Evolutionary conservation across 1,140 invertebrate species (phyloP).

Genomic region (Frieseomelitta varia): DNA sequence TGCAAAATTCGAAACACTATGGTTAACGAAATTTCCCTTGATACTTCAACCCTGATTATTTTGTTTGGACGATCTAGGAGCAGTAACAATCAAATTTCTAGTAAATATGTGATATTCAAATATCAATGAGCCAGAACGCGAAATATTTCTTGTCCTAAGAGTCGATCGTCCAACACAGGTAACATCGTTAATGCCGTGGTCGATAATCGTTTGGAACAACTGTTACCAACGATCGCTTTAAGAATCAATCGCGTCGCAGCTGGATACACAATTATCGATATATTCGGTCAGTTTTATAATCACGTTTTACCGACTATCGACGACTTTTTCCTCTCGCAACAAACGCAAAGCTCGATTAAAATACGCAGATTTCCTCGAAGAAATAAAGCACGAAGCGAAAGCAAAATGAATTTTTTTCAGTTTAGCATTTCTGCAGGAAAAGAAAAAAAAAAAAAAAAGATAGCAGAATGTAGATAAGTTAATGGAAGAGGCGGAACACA

Average conservation of each 20-base stretch:
- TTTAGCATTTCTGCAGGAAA: not conserved
- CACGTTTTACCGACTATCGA: not conserved
- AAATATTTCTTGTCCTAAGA: not conserved
- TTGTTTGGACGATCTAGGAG: not conserved
- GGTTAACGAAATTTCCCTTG: not conserved
- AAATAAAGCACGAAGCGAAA: not conserved
- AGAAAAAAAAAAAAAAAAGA: not conserved
- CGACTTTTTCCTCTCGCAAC: not conserved
- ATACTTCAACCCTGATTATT: not conserved
- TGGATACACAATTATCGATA: not conserved
- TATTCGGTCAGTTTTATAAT: not conserved
- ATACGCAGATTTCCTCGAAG: not conserved
- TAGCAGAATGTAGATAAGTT: not conserved
- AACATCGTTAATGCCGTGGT: not conserved
- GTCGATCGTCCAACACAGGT: not conserved
- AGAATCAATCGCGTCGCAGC: not conserved
- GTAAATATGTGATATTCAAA: not conserved
- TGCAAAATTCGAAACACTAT: not conserved
- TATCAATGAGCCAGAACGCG: not conserved
- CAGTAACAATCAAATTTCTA: not conserved
- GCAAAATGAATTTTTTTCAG: not conserved
- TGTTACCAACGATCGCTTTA: slow-evolving; percentile 38
- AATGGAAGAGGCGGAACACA: not conserved
- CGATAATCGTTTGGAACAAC: slow-evolving; percentile 9
- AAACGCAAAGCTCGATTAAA: not conserved